Evolutionary conservation across 1,140 invertebrate species (phyloP), one percentile per base, ranked within the genome.

Genomic region (Hormaphis cornu): DNA sequence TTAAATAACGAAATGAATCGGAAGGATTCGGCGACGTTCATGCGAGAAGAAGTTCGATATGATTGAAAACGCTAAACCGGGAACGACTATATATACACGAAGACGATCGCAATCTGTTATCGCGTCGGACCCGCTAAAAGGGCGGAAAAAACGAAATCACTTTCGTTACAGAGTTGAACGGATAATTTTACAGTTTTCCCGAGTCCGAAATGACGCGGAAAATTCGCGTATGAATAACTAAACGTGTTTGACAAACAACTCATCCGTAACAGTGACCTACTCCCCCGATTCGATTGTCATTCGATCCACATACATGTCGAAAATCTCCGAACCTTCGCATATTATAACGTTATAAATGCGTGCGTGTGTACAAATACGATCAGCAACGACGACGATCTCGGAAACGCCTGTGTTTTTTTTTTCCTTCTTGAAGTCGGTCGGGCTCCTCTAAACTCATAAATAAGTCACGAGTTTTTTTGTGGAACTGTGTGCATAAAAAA

Each of bases 61-160:
- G 37, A 59, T 59, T 59, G 56, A 42, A 42, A 59, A 59, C n/a
- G 26, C 20, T 59, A 59, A 59, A 59, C 22, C 18, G 6, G 22
- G 22, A 59, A 26, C 14, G 56, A 35, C 22, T 42, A 42, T 42
- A 40, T n/a, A 40, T 26, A 35, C 56, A 40, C 42, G 26, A 42
- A 59, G 18, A 9, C 22, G 20, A 42, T 59, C 7, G 56, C 37
- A 59, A 59, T 59, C 14, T 59, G 56, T 59, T 40, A 59, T 54
- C 18, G 20, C 42, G 35, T 42, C 56, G 56, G 9, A 7, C 37
- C 37, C n/a, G n/a, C n/a, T n/a, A n/a, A n/a, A n/a, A n/a, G n/a
- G 5, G 7, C 14, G 18, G 28, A 33, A 54, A 54, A 54, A 54
- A 33, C n/a, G 2, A 42, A 3, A 42, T 18, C 9, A 5, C 7